phyloP scores from a whole-genome alignment of 2,888 invertebrate genomes.

The Ophonus ardosiacus region DNA sequence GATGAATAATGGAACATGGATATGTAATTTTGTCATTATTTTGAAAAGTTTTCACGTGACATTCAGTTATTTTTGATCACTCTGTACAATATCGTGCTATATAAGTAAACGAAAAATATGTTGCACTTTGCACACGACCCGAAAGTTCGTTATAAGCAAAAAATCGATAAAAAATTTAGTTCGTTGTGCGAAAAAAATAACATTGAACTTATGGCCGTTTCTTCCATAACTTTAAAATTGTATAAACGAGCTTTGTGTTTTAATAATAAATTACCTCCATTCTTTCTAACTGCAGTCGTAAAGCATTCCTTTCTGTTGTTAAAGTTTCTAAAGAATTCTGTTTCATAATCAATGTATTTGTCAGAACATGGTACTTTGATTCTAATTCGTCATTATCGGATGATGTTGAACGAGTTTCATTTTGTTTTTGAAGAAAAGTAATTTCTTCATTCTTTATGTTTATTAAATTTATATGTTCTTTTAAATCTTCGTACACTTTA shows the following conservation, averaged over 20 bases:
- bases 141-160: too few relatives aligned
- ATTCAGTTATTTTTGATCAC: too few relatives aligned
- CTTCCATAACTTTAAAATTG: too few relatives aligned
- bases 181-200: too few relatives aligned
- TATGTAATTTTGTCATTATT: too few relatives aligned
- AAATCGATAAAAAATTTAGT: too few relatives aligned
- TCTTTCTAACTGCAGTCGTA: slow-evolving; percentile 90
- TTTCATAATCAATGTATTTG: slow-evolving; percentile 90
- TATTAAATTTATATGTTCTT: slow-evolving; percentile 73
- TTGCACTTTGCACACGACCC: too few relatives aligned
- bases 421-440: slow-evolving; percentile 73
- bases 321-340: slow-evolving; percentile 90
- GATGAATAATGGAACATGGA: too few relatives aligned
- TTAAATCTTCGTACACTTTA: slow-evolving; percentile 76
- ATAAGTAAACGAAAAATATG: too few relatives aligned
- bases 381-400: slow-evolving; percentile 78
- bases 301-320: slow-evolving; percentile 90
- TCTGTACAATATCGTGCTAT: too few relatives aligned
- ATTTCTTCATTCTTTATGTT: slow-evolving; percentile 74
- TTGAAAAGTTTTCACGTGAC: too few relatives aligned
- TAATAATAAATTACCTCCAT: slow-evolving; percentile 78
- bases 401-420: slow-evolving; percentile 72
- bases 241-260: slow-evolving; percentile 36
- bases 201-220: too few relatives aligned
- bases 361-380: slow-evolving; percentile 80